Evolutionary conservation across 2,113 vertebrate species (phyloP).

Genomic region (Ctenomys sociabilis): DNA sequence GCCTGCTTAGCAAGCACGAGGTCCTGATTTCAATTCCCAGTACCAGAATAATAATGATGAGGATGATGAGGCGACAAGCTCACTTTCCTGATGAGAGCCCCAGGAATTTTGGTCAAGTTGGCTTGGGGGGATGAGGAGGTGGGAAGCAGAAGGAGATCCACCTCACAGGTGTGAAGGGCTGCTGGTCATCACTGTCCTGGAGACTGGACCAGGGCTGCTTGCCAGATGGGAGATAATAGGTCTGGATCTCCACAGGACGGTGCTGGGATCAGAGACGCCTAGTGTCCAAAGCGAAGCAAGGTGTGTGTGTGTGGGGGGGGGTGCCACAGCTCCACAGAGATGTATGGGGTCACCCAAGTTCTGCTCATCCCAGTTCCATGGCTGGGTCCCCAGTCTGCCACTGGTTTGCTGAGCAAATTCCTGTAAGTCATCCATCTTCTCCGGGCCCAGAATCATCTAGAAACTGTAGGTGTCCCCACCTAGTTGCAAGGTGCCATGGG

Average conservation of each 20-base stretch:
- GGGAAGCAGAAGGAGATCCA: background rate
- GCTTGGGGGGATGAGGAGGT: background rate
- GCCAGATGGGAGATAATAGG: background rate
- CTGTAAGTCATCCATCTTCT: background rate
- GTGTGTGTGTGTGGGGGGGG: too few relatives aligned
- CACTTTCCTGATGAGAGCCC: conserved; percentile 10
- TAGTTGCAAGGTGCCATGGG: background rate
- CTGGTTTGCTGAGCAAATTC: background rate
- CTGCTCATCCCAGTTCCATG: background rate
- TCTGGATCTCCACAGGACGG: background rate
- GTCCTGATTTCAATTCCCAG: background rate
- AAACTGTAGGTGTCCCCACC: background rate
- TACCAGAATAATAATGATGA: background rate
- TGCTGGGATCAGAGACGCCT: background rate
- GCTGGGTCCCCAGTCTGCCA: background rate
- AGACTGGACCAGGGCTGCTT: background rate
- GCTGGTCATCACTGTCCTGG: background rate
- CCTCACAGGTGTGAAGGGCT: background rate
- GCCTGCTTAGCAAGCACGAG: too few relatives aligned
- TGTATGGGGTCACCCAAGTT: background rate
- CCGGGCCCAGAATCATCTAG: background rate
- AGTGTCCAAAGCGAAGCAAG: background rate
- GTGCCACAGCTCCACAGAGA: background rate
- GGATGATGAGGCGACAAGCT: background rate
- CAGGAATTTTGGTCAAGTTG: background rate